phyloP scores from a whole-genome alignment of 1,140 invertebrate species.

The Hydropsyche tenuis region DNA sequence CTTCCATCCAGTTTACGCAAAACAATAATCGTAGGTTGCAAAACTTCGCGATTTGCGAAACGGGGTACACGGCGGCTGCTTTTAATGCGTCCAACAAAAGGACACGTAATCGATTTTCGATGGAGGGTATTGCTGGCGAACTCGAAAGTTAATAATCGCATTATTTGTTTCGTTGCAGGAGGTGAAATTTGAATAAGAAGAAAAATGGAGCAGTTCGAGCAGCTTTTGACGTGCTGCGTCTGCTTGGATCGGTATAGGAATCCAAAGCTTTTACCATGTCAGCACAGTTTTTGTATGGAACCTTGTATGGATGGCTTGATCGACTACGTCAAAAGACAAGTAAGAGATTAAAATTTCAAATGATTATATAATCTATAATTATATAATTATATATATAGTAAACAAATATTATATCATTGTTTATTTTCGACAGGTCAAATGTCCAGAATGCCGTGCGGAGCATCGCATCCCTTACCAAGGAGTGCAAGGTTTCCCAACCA shows the following conservation, averaged over 20 bases:
- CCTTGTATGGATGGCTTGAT: constrained; percentile 97
- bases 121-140: not conserved
- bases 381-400: not conserved
- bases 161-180: constrained; percentile 16
- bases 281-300: constrained; percentile 99
- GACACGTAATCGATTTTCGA: constrained; percentile 29
- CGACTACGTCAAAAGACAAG: constrained; percentile 92
- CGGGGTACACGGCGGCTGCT: not conserved
- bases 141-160: not conserved
- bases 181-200: not conserved
- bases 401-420: not conserved
- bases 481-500: constrained; percentile 93
- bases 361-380: not conserved
- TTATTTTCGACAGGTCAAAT: constrained; percentile 79
- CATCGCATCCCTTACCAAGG: constrained; percentile 97
- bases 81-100: constrained; percentile 2
- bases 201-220: constrained; percentile 95
- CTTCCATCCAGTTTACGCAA: not conserved
- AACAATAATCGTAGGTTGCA: constrained; percentile 27
- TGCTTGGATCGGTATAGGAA: constrained; percentile 96
- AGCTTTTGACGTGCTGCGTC: constrained; percentile 96
- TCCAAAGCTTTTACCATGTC: constrained; percentile 97
- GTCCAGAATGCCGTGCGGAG: constrained; percentile 98
- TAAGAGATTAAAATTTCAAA: constrained; percentile 54
- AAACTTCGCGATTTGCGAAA: constrained; percentile 25